These are phyloP conservation scores for Hemiscyllium ocellatum DNA, from an alignment of 2,113 vertebrate genomes.

Conservation along the genomic window DNA sequence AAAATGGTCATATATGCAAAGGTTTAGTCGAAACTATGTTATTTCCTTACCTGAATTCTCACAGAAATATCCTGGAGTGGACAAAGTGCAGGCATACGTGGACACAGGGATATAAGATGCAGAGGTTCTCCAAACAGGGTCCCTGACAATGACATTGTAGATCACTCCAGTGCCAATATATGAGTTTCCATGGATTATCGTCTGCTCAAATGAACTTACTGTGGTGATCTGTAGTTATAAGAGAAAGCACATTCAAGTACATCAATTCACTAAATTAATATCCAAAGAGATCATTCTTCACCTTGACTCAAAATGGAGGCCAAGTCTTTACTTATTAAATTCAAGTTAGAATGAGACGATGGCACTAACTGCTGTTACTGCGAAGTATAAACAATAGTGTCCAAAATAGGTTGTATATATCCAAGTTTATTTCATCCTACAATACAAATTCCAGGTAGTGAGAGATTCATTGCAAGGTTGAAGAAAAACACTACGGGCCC, in stretches of 20 bases:
- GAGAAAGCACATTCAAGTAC: not conserved
- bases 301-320: too few species aligned
- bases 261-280: not conserved
- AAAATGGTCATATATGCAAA: not conserved
- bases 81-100: slow-evolving; percentile 40
- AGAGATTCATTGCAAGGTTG: not conserved
- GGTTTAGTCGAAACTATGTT: too few species aligned
- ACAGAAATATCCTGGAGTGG: not conserved
- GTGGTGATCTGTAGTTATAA: not conserved
- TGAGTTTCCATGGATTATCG: slow-evolving; percentile 29
- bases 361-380: not conserved
- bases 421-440: not conserved
- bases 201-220: not conserved
- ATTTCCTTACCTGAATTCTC: not conserved
- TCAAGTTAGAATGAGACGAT: not conserved
- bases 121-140: slow-evolving; percentile 39
- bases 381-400: not conserved
- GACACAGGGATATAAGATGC: slow-evolving; percentile 39
- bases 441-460: not conserved
- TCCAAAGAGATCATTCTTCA: not conserved
- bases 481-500: not conserved
- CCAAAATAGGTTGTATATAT: not conserved
- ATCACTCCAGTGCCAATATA: slow-evolving; percentile 38
- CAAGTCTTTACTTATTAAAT: not conserved
- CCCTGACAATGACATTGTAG: slow-evolving; percentile 38